Conservation (phyloP, 2,888 invertebrate genomes). For the Drosophila conformis region DNA sequence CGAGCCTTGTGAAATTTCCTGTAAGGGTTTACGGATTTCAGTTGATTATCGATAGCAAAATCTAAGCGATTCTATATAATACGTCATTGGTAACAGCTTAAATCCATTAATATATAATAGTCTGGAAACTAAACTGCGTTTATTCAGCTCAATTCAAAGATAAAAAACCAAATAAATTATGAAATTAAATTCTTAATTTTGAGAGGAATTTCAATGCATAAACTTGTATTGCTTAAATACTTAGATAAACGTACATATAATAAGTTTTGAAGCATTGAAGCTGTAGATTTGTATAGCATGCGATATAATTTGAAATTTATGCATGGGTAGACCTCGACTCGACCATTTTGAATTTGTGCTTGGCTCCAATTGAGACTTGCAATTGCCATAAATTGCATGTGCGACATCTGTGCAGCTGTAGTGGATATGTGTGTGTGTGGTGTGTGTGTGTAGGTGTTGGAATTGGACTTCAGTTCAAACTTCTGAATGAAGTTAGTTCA, state of each 20-base stretch:
- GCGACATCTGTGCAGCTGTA: conserved; percentile 68
- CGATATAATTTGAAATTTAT: conserved; percentile 24
- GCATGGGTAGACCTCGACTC: conserved; percentile 26
- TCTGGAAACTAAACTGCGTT: neutral
- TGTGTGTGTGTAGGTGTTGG: conserved; percentile 48
- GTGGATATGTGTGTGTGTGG: conserved; percentile 20
- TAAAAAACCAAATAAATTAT: neutral
- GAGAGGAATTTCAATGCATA: neutral
- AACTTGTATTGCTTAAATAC: neutral
- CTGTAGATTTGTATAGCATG: neutral
- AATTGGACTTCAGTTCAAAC: conserved; percentile 46
- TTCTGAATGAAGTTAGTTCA: conserved; percentile 76
- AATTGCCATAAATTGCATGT: conserved; percentile 79
- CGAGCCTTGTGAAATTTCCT: neutral
- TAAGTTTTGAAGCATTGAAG: neutral
- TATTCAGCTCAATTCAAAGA: neutral
- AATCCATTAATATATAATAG: too few species aligned
- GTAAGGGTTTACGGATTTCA: neutral
- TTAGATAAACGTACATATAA: neutral
- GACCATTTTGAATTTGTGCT: conserved; percentile 60
- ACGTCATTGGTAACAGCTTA: neutral
- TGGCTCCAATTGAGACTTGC: conserved; percentile 74
- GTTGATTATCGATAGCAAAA: neutral
- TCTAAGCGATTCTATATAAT: neutral
- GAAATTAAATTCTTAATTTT: neutral